Evolutionary conservation across 2,888 invertebrate species (phyloP).

Genomic region (Leptopilina syphax): DNA sequence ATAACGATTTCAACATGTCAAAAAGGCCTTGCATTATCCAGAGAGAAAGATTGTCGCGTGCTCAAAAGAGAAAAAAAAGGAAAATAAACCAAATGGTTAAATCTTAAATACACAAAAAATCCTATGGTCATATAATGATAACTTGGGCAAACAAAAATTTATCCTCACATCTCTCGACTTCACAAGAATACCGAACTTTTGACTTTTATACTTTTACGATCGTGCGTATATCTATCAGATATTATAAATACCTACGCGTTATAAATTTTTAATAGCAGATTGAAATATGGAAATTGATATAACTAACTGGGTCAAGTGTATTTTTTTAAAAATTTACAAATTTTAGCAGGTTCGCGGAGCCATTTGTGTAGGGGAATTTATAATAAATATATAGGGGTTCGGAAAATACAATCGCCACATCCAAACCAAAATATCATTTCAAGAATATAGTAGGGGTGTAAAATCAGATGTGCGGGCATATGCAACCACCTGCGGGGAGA

Average conservation of each 20-base stretch:
- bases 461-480: slow-evolving; percentile 55
- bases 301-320: neutral
- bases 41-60: neutral
- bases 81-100: neutral
- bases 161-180: neutral
- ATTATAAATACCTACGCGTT: neutral
- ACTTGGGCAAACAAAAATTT: neutral
- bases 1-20: slow-evolving; percentile 3
- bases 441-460: slow-evolving; percentile 40
- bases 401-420: neutral
- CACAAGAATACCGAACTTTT: neutral
- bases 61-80: neutral
- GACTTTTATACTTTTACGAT: neutral
- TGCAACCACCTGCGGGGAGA: slow-evolving; percentile 66
- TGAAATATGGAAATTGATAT: too few species aligned
- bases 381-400: slow-evolving; percentile 1
- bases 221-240: too few species aligned
- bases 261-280: neutral
- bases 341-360: neutral
- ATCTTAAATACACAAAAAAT: slow-evolving; percentile 37
- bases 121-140: slow-evolving; percentile 28
- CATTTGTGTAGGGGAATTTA: slow-evolving; percentile 41
- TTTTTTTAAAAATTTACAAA: slow-evolving; percentile 40
- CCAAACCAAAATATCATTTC: slow-evolving; percentile 43
- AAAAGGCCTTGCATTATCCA: neutral